Evolutionary conservation across 2,888 invertebrate genomes (phyloP).

Genomic region (Blastobasis adustella): DNA sequence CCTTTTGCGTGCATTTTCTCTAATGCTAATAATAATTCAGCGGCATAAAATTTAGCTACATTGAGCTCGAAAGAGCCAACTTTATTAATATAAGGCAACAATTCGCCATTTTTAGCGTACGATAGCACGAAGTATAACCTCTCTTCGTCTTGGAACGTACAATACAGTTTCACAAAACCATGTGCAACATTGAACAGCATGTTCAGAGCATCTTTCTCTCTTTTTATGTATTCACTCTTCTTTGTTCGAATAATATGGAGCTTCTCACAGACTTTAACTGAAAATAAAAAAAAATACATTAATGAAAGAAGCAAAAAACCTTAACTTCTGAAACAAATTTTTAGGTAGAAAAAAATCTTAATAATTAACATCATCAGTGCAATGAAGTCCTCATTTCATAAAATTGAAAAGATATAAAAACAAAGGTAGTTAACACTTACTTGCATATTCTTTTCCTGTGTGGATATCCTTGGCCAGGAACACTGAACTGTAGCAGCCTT

Average conservation of each 20-base stretch:
- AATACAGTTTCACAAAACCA: constrained; percentile 94
- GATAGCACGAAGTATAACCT: constrained; percentile 96
- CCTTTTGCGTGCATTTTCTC: constrained; percentile 92
- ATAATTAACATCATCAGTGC: too few relatives aligned
- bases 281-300: constrained; percentile 37
- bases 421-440: constrained; percentile 73
- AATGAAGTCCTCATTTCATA: too few relatives aligned
- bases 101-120: constrained; percentile 95
- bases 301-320: too few relatives aligned
- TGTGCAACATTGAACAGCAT: constrained; percentile 86
- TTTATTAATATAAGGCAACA: constrained; percentile 92
- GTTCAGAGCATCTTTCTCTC: constrained; percentile 96
- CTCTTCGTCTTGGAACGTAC: constrained; percentile 96
- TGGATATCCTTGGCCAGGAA: constrained; percentile 95
- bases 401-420: too few relatives aligned
- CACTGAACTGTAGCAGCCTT: constrained; percentile 97
- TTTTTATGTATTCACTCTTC: constrained; percentile 93
- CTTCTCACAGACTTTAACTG: constrained; percentile 99
- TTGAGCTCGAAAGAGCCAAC: constrained; percentile 92
- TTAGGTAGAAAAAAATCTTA: too few relatives aligned
- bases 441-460: constrained; percentile 93
- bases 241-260: constrained; percentile 93
- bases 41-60: constrained; percentile 94
- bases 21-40: constrained; percentile 93
- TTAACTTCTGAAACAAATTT: too few relatives aligned